phyloP scores from a whole-genome alignment of 2,797 vertebrate species.

The Choloepus didactylus region DNA sequence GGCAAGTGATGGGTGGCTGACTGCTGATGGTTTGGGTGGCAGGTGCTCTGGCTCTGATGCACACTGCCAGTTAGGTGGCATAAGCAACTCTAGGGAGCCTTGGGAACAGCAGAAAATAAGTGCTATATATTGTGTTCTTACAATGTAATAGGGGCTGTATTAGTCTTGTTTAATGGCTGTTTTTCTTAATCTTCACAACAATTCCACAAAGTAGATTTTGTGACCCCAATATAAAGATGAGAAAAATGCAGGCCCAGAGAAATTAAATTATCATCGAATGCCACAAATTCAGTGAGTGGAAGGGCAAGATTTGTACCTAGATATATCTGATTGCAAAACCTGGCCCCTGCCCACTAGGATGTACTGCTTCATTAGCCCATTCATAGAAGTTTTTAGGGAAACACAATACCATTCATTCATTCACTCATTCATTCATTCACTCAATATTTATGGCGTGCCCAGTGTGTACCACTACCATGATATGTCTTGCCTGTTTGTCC shows the following conservation, averaged over 20 bases:
- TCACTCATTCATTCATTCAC: neutral
- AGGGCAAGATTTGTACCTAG: neutral
- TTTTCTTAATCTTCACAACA: constrained; percentile 23
- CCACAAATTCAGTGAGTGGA: neutral
- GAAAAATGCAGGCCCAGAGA: neutral
- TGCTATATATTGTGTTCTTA: neutral
- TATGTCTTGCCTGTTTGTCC: neutral
- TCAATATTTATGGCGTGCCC: neutral
- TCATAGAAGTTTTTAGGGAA: neutral
- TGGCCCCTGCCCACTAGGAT: too few species aligned
- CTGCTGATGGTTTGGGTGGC: neutral
- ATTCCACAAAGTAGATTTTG: neutral
- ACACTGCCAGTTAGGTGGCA: neutral
- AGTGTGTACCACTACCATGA: neutral
- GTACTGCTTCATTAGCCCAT: neutral
- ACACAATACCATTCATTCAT: neutral
- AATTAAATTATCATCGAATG: constrained; percentile 20
- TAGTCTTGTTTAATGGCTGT: neutral
- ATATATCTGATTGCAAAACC: neutral
- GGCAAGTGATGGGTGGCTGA: neutral
- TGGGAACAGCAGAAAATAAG: neutral
- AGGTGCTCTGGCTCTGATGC: neutral
- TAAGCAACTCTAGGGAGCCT: neutral
- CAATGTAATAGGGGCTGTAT: neutral
- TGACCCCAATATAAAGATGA: neutral